Conservation (phyloP, 2,888 invertebrate species). For the Aromia moschata region DNA sequence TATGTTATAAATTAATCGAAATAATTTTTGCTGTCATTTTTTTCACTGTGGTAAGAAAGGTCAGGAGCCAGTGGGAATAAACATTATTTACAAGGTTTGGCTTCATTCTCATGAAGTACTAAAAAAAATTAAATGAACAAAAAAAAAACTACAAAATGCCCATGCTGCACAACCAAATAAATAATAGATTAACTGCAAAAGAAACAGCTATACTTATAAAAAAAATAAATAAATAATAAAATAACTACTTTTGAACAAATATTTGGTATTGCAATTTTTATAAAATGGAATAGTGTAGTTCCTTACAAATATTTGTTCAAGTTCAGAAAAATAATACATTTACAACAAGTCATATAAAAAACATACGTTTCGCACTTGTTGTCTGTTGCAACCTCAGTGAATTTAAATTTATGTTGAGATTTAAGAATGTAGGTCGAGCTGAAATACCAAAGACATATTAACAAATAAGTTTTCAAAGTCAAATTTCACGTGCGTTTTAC, state of each 20-base stretch:
- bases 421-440: slow-evolving; percentile 98
- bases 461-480: slow-evolving; percentile 10
- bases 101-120: slow-evolving; percentile 6
- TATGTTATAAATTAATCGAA: no score
- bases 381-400: slow-evolving; percentile 88
- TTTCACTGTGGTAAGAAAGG: neutral
- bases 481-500: slow-evolving; percentile 29
- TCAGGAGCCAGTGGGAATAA: neutral
- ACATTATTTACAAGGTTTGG: neutral
- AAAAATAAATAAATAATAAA: slow-evolving; percentile 25
- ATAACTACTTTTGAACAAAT: slow-evolving; percentile 28
- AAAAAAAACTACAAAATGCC: neutral
- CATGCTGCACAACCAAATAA: slow-evolving; percentile 9
- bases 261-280: slow-evolving; percentile 8
- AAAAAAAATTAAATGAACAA: neutral
- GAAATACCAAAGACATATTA: slow-evolving; percentile 67
- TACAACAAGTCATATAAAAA: slow-evolving; percentile 40
- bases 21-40: no score
- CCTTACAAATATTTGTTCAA: slow-evolving; percentile 19
- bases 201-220: slow-evolving; percentile 10
- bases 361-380: slow-evolving; percentile 85
- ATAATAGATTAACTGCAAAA: neutral
- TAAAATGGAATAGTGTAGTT: neutral
- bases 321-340: slow-evolving; percentile 1
- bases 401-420: slow-evolving; percentile 95